Evolutionary conservation across 2,113 vertebrate genomes (phyloP).

Genomic region (Phycodurus eques): DNA sequence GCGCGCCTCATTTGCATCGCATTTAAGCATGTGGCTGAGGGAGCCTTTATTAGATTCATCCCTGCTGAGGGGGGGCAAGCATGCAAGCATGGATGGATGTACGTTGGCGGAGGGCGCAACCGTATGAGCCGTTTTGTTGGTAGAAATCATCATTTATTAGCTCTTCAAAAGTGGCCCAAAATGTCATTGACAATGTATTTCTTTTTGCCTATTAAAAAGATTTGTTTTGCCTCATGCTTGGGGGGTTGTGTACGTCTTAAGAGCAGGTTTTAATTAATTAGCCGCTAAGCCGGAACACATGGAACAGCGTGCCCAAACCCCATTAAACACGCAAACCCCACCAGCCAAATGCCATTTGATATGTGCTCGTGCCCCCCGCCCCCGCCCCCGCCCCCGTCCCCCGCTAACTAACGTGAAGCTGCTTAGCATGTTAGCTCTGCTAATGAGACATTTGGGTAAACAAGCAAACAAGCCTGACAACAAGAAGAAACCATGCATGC

Average conservation of each 20-base stretch:
- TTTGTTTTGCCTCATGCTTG: not conserved
- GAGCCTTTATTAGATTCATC: constrained; percentile 66
- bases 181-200: not conserved
- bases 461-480: not conserved
- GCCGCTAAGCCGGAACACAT: constrained; percentile 3
- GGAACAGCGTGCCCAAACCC: not conserved
- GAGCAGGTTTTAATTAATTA: constrained; percentile 3
- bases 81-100: not conserved
- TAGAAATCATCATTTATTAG: not conserved
- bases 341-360: not conserved
- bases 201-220: not conserved
- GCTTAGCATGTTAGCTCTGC: not conserved
- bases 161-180: not conserved
- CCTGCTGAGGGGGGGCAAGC: constrained; percentile 40
- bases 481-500: too few relatives aligned
- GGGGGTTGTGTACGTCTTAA: not conserved
- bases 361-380: not conserved
- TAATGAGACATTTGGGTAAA: not conserved
- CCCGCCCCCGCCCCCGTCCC: not conserved
- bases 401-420: not conserved
- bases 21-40: constrained; percentile 70
- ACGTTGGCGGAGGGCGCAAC: constrained; percentile 21
- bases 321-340: constrained; percentile 3
- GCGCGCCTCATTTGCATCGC: constrained; percentile 67
- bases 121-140: constrained; percentile 49